These are phyloP conservation scores for Sarotherodon lohbergeri DNA, from an alignment of 2,113 vertebrate genomes.

Conservation along the genomic window DNA sequence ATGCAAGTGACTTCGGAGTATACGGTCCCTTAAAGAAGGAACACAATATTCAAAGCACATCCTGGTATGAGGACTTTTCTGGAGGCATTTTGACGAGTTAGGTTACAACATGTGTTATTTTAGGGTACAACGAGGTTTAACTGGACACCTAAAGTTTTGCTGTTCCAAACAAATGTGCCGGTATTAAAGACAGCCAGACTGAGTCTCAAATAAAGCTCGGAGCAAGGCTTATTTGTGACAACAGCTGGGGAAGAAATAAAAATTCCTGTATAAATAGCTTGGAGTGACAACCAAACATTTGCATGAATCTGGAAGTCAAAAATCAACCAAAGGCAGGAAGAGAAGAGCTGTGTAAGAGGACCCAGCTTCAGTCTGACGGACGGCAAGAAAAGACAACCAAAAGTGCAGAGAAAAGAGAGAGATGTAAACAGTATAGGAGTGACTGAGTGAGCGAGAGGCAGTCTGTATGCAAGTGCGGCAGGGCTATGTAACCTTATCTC, in stretches of 20 bases:
- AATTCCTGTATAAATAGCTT: neutral
- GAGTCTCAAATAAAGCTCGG: neutral
- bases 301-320: neutral
- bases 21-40: neutral
- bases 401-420: neutral
- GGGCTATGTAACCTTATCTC: neutral
- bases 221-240: neutral
- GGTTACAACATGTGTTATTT: neutral
- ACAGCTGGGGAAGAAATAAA: neutral
- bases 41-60: neutral
- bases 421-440: neutral
- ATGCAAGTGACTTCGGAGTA: constrained; percentile 9
- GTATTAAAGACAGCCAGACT: neutral
- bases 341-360: neutral
- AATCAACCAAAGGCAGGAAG: neutral
- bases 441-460: neutral
- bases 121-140: neutral
- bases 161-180: neutral
- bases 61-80: neutral
- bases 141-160: neutral
- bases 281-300: neutral
- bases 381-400: neutral
- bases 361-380: neutral
- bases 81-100: neutral
- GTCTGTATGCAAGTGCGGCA: neutral